Evolutionary conservation across 1,140 invertebrate species (phyloP).

Genomic region (Sycophila sp.): DNA sequence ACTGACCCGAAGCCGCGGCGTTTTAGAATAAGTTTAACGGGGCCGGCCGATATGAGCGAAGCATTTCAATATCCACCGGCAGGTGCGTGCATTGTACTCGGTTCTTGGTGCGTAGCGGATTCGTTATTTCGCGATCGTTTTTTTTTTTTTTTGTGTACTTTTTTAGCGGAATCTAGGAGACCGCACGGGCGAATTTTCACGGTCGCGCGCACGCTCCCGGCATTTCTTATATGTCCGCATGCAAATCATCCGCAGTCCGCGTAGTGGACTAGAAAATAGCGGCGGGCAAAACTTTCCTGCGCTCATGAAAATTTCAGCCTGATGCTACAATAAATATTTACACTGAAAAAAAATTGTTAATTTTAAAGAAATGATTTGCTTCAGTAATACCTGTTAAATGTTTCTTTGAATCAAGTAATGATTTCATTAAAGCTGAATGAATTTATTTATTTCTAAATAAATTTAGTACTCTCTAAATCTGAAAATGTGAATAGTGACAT

Average conservation of each 20-base stretch:
- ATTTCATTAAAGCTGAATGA: too few species aligned
- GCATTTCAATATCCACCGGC: constrained; percentile 44
- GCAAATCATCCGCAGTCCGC: background rate
- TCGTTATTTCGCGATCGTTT: background rate
- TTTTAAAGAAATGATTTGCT: background rate
- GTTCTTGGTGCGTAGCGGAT: background rate
- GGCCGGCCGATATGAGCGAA: constrained; percentile 38
- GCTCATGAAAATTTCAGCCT: background rate
- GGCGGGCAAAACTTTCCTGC: background rate
- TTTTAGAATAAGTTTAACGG: constrained; percentile 54
- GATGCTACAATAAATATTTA: background rate
- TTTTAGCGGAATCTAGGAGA: constrained; percentile 9
- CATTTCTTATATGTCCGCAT: background rate
- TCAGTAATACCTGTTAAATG: too few species aligned
- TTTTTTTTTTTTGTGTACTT: background rate
- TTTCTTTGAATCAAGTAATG: too few species aligned
- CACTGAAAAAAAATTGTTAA: background rate
- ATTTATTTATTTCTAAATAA: too few species aligned
- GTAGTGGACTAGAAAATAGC: background rate
- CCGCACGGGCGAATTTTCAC: constrained; percentile 8
- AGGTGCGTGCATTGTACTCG: background rate
- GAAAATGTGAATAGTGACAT: too few species aligned
- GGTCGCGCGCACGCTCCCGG: background rate
- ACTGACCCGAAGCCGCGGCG: constrained; percentile 46
- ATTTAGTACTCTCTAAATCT: too few species aligned